phyloP scores from a whole-genome alignment of 2,888 invertebrate species.

The Smittia aterrima region DNA sequence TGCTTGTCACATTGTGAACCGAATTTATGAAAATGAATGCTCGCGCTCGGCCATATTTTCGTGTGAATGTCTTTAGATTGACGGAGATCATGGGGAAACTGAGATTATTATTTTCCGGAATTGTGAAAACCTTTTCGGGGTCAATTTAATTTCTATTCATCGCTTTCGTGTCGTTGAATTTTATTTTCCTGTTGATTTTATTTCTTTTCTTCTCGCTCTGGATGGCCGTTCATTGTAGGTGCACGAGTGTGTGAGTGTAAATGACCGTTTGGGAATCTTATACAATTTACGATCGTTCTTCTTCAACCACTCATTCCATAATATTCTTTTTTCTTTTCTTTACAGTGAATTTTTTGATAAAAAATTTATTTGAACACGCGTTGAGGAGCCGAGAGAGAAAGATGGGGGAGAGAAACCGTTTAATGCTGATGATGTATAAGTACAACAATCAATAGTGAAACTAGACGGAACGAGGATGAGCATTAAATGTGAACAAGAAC shows the following conservation, averaged over 20 bases:
- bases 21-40: neutral
- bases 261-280: slow-evolving; percentile 33
- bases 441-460: neutral
- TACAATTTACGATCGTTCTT: slow-evolving; percentile 24
- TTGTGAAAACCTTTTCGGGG: slow-evolving; percentile 13
- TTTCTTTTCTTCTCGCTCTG: neutral
- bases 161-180: neutral
- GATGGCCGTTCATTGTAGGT: neutral
- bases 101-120: neutral
- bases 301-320: slow-evolving; percentile 14
- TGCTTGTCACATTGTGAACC: neutral
- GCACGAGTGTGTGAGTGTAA: slow-evolving; percentile 31
- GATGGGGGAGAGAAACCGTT: slow-evolving; percentile 6
- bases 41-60: slow-evolving; percentile 21
- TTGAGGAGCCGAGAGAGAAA: slow-evolving; percentile 15
- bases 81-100: slow-evolving; percentile 7
- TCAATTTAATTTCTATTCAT: neutral
- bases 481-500: neutral
- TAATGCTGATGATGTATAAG: neutral
- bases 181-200: neutral
- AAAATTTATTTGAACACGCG: slow-evolving; percentile 24
- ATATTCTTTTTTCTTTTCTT: slow-evolving; percentile 6
- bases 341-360: slow-evolving; percentile 39
- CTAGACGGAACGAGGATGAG: too few relatives aligned
- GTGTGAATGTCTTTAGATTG: neutral